Conservation (phyloP, 2,113 vertebrate species). For the Acanthisitta chloris region DNA sequence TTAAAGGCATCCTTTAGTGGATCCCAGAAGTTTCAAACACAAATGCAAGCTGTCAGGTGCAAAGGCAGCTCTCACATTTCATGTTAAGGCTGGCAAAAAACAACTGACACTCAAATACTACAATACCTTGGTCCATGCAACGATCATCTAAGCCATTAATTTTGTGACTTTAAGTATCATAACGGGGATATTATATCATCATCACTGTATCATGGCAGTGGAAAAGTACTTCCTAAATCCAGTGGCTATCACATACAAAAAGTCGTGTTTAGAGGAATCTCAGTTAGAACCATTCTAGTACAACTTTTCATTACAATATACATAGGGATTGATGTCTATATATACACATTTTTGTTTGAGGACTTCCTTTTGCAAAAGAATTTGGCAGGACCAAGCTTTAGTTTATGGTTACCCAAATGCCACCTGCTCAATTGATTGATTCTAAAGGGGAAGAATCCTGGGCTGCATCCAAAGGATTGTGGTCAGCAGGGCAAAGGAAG, state of each 20-base stretch:
- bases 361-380: not conserved
- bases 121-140: too few relatives aligned
- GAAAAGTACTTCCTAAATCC: not conserved
- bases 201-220: not conserved
- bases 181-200: too few relatives aligned
- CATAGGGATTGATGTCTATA: too few relatives aligned
- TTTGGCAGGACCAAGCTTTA: not conserved
- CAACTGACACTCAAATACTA: not conserved
- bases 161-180: not conserved
- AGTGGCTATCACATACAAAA: not conserved
- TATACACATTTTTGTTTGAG: not conserved
- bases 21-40: not conserved
- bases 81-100: not conserved
- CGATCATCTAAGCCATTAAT: accelerated
- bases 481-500: too few relatives aligned
- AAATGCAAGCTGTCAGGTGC: not conserved
- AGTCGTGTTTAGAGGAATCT: not conserved
- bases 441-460: not conserved
- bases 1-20: not conserved
- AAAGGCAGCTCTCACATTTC: not conserved
- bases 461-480: too few relatives aligned
- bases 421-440: not conserved
- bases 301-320: not conserved
- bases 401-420: not conserved
- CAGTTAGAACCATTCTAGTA: not conserved